Conservation (phyloP, 2,113 vertebrate genomes). For the Saguinus imperator region DNA sequence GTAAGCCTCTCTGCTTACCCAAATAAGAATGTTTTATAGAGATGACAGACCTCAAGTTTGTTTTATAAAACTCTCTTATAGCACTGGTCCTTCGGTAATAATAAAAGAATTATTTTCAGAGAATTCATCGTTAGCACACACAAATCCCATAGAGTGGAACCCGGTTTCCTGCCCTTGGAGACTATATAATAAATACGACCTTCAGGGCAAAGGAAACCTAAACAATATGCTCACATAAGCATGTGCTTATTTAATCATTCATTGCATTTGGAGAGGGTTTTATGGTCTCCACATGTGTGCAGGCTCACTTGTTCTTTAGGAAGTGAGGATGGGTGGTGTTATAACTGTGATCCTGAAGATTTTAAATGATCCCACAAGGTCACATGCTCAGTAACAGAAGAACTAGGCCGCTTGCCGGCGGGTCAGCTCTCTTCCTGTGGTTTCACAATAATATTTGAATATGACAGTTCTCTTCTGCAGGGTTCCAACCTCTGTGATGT, state of each 20-base stretch:
- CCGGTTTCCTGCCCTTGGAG: background rate
- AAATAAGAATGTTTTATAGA: background rate
- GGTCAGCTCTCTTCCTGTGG: background rate
- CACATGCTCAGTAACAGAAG: background rate
- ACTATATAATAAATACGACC: background rate
- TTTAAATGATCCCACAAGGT: background rate
- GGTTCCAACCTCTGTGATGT: background rate
- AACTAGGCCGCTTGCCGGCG: background rate
- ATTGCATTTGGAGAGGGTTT: background rate
- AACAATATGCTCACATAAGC: background rate
- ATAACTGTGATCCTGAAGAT: background rate
- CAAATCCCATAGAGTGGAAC: background rate
- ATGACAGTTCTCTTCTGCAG: background rate
- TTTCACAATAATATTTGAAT: background rate
- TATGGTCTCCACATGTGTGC: background rate
- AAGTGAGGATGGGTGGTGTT: background rate
- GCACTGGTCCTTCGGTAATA: background rate
- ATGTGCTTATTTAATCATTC: background rate
- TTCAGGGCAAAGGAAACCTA: background rate
- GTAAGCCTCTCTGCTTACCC: background rate
- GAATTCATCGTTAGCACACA: background rate
- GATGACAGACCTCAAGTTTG: background rate
- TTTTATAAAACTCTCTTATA: background rate
- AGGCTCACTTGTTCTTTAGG: background rate
- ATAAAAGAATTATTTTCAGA: background rate